Conservation (phyloP, 2,888 invertebrate genomes). For the Leptogaster cylindrica region DNA sequence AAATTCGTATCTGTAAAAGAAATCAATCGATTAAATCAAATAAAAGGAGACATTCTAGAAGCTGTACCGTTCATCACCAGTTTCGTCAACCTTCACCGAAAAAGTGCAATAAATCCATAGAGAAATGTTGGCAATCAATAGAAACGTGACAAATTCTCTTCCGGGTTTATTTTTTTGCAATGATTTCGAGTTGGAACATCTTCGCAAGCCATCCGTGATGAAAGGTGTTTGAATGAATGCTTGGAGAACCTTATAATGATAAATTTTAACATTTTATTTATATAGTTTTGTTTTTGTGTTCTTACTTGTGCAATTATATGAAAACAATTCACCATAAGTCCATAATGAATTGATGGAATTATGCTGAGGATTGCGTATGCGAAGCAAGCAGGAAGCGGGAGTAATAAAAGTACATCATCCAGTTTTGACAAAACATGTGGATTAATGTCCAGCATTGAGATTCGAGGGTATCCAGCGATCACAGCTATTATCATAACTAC, state of each 20-base stretch:
- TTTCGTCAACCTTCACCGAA: slow-evolving; percentile 65
- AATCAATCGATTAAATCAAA: background rate
- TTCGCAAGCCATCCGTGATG: slow-evolving; percentile 74
- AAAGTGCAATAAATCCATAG: slow-evolving; percentile 81
- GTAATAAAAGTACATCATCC: slow-evolving; percentile 73
- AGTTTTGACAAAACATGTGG: slow-evolving; percentile 69
- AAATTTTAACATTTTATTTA: background rate
- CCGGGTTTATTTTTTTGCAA: slow-evolving; percentile 74
- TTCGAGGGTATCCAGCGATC: slow-evolving; percentile 69
- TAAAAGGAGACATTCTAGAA: background rate
- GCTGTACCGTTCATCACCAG: slow-evolving; percentile 59
- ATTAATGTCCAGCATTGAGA: slow-evolving; percentile 71
- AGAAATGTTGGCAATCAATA: slow-evolving; percentile 76
- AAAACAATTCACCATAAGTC: slow-evolving; percentile 64
- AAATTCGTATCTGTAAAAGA: slow-evolving; percentile 65
- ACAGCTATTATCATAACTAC: slow-evolving; percentile 67
- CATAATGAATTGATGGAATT: slow-evolving; percentile 68
- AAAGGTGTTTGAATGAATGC: slow-evolving; percentile 76
- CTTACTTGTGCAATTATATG: slow-evolving; percentile 63
- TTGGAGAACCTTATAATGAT: slow-evolving; percentile 68
- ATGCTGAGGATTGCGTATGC: slow-evolving; percentile 73
- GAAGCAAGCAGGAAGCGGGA: slow-evolving; percentile 76
- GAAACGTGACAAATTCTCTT: slow-evolving; percentile 76
- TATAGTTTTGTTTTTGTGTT: background rate
- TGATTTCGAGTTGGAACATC: slow-evolving; percentile 72